Percentiles rank a stretch among this genome's conserved stretches.
Evolutionary conservation across 2,888 invertebrate species (phyloP).

Genomic region (Drosophila basisetae): DNA sequence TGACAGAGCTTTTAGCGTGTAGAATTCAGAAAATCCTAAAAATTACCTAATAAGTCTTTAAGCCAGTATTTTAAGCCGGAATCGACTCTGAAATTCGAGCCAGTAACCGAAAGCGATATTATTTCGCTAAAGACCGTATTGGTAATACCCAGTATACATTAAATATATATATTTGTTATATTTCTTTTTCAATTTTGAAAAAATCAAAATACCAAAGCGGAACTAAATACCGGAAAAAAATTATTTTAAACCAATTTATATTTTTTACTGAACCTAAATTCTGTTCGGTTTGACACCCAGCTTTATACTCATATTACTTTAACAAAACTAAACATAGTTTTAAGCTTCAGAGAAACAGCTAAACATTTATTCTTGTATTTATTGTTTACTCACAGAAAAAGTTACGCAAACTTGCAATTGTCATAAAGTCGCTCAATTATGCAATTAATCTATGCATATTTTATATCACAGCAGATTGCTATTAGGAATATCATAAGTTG

Average conservation of each 20-base stretch:
- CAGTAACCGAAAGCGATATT: neutral
- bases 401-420: neutral
- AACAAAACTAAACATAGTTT: too few relatives aligned
- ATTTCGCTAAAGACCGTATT: neutral
- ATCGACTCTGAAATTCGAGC: neutral
- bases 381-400: neutral
- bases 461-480: slow-evolving; percentile 18
- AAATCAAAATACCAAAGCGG: neutral
- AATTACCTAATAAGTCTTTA: neutral
- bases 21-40: neutral
- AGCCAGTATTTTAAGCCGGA: neutral
- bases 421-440: slow-evolving; percentile 31
- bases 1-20: neutral
- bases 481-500: neutral
- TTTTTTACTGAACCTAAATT: neutral
- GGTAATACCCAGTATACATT: neutral
- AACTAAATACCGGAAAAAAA: neutral
- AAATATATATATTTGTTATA: neutral
- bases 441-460: slow-evolving; percentile 37
- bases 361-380: neutral
- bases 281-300: neutral
- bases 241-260: neutral
- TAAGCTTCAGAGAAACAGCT: neutral
- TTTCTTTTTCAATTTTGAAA: neutral
- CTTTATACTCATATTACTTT: neutral